Conservation (phyloP, 2,888 invertebrate genomes). For the Cerceris ruficornis region DNA sequence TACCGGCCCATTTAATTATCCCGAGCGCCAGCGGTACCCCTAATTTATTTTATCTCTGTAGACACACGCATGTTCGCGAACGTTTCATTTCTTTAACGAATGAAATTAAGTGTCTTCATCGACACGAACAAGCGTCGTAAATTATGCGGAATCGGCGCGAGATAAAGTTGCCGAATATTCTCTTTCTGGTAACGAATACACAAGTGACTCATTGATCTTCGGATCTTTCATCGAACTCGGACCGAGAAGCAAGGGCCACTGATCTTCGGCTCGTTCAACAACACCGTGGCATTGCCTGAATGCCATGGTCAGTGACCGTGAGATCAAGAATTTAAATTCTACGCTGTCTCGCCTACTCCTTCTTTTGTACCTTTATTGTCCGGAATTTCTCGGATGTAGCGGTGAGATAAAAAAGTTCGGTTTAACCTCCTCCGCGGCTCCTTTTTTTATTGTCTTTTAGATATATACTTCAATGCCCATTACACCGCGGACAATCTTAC, state of each 20-base stretch:
- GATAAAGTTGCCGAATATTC: neutral
- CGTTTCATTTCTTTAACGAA: neutral
- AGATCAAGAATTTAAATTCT: conserved; percentile 67
- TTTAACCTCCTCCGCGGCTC: neutral
- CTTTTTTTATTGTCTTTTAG: neutral
- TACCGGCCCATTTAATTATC: no score
- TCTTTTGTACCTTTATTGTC: conserved; percentile 42
- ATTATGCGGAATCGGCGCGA: neutral
- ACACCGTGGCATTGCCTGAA: conserved; percentile 65
- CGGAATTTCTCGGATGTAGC: conserved; percentile 35
- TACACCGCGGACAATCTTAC: no score
- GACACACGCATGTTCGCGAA: no score
- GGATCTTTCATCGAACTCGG: conserved; percentile 52
- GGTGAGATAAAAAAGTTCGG: conserved; percentile 3
- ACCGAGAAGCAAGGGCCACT: conserved; percentile 57
- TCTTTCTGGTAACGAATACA: conserved; percentile 36
- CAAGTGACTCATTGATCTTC: conserved; percentile 59
- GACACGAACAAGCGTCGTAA: neutral
- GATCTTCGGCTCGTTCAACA: conserved; percentile 67
- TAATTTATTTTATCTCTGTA: no score
- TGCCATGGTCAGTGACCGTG: conserved; percentile 69
- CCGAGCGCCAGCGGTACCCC: no score
- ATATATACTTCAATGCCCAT: no score
- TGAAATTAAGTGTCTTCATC: neutral
- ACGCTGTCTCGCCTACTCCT: conserved; percentile 50